Evolutionary conservation across 2,797 vertebrate species (phyloP), one percentile per base, ranked within the genome.

Genomic region (Carcharodon carcharias): DNA sequence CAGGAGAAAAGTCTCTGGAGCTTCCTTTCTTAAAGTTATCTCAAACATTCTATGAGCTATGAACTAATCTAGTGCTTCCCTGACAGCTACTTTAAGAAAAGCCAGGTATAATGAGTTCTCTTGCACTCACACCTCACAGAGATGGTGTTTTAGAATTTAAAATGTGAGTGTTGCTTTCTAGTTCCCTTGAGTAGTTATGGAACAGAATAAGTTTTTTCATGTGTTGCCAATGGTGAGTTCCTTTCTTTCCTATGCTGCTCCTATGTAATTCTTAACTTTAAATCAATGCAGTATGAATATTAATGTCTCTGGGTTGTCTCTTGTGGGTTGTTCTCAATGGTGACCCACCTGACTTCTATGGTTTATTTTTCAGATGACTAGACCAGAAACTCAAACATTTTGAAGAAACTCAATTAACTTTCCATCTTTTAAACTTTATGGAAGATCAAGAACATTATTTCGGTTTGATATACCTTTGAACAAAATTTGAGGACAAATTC

Each of bases 21-120:
- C 69, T 95, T 71, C 26, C 50, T 56, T 95, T 56, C 69, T 95
- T 95, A 95, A 77, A 95, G 69, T 71, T 95, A 95, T 31, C 94
- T 95, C 50, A 16, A n/a, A 50, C 28, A 73, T 95, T 95, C 31
- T 12, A 28, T 58, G 67, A 77, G 65, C 77, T 56, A 77, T 35
- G 69, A 77, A 73, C 26, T 77, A 71, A 95, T 77, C 54, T 73
- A 1, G 94, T 73, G 50, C 94, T 95, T 69, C 94, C 94, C 35
- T 73, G 94, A 95, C 94, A 95, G 69, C 31, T 71, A 95, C 69
- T 77, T 95, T 58, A n/a, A 95, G 94, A 73, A 95, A 77, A 56
- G 14, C 50, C 69, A 95, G 54, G 69, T 95, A 95, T 95, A 95
- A 95, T 95, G 94, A 95, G 69, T 56, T 56, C 50, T 95, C 69